phyloP scores from a whole-genome alignment of 2,797 vertebrate genomes.

The Peromyscus melanophrys region DNA sequence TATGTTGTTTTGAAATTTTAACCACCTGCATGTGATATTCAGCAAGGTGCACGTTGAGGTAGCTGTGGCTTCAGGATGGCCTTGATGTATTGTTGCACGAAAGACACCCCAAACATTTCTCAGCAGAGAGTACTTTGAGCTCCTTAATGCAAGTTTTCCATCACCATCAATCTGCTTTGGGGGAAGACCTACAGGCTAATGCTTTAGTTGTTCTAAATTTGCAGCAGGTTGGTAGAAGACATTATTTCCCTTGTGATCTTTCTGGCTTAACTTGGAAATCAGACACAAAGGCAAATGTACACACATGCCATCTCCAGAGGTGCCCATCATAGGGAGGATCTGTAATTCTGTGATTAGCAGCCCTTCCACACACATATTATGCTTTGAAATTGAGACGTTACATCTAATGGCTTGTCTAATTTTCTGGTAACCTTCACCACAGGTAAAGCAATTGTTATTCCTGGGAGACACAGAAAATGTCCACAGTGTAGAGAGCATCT shows the following conservation, averaged over 20 bases:
- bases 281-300: conserved; percentile 18
- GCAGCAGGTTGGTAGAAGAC: conserved; percentile 50
- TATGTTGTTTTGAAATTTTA: conserved; percentile 21
- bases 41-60: not conserved
- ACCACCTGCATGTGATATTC: not conserved
- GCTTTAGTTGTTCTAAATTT: conserved; percentile 62
- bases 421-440: conserved; percentile 56
- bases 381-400: conserved; percentile 56
- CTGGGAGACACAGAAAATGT: not conserved
- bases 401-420: conserved; percentile 50
- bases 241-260: conserved; percentile 35
- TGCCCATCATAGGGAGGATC: not conserved
- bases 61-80: not conserved
- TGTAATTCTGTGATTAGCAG: conserved; percentile 58
- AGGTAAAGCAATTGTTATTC: conserved; percentile 42
- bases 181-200: not conserved
- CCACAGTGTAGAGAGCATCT: not conserved
- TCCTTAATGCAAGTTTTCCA: not conserved
- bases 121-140: not conserved
- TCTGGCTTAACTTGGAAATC: conserved; percentile 67
- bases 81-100: conserved; percentile 22
- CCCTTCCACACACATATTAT: not conserved
- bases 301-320: conserved; percentile 21
- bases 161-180: conserved; percentile 42
- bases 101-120: not conserved